Conservation (phyloP, 1,140 invertebrate genomes). For the Venustaconcha ellipsiformis region DNA sequence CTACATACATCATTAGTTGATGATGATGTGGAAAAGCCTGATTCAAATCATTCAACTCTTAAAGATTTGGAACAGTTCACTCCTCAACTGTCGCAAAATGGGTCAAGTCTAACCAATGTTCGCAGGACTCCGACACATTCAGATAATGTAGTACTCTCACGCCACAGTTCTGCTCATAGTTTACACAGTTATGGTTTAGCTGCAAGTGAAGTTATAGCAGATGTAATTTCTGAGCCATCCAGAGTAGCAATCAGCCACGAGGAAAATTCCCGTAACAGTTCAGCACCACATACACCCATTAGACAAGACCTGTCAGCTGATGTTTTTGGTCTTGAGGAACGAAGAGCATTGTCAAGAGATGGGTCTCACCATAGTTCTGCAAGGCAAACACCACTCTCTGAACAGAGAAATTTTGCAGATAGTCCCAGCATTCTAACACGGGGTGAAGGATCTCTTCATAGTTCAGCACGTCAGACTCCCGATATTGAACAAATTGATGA, state of each 20-base stretch:
- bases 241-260: constrained; percentile 11
- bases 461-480: constrained; percentile 38
- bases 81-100: too few relatives aligned
- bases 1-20: constrained; percentile 32
- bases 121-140: constrained; percentile 26
- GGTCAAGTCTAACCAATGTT: not conserved
- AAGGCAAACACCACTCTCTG: constrained; percentile 24
- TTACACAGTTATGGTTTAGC: constrained; percentile 7
- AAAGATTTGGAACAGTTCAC: constrained; percentile 1
- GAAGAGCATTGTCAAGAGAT: constrained; percentile 3
- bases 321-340: not conserved
- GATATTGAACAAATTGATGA: constrained; percentile 24
- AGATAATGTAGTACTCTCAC: constrained; percentile 24
- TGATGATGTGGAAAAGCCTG: constrained; percentile 37
- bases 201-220: not conserved
- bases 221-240: constrained; percentile 1
- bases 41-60: constrained; percentile 5
- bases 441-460: constrained; percentile 18
- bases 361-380: constrained; percentile 16
- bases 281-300: constrained; percentile 25
- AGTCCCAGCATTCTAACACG: constrained; percentile 14
- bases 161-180: constrained; percentile 23
- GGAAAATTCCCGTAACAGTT: constrained; percentile 15
- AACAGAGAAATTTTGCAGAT: constrained; percentile 13
- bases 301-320: constrained; percentile 7